Base-by-base conservation (phyloP, 1,140 invertebrate species). In the Papilio polyxenes region DNA sequence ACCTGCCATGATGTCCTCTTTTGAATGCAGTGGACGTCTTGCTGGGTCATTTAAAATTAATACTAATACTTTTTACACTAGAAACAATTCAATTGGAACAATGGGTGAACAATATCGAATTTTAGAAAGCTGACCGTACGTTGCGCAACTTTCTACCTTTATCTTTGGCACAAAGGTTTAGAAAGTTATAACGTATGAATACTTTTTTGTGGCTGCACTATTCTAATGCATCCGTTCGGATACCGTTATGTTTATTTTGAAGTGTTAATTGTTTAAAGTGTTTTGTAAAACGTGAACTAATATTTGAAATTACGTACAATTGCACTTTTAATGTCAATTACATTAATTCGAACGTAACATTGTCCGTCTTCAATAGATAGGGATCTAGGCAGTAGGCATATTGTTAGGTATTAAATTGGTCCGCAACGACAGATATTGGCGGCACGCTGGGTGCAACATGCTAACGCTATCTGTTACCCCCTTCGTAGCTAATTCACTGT, bases 101-200 rank as follows among this genome's bases (percentile, higher is more conserved):
- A 92, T 89, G 89, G 87, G 84, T 86, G 82, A 85, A 87, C 86
- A 89, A 88, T 88, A 90, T 91, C 84, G 85, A 89, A 91, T 90
- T 89, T 91, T 92, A 92, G 91, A 92, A 93, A 93, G 91, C 89
- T 91, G 87, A 87, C 87, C 89, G 86, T 90, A 88, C 84, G 82
- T 92, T 94, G 91, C 83, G 87, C 91, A 94, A 93, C 92, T 93
- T 93, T 93, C 92, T 92, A 89, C 89, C 89, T 94, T 93, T 94
- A 92, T 92, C 87, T 88, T 80, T n/a, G 83, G 86, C 83, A 91
- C 90, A 93, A 93, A 92, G 88, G 87, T 91, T 89, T 87, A 82
- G 86, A 87, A 89, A 89, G 86, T 89, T 89, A 75, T 86, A 88
- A 89, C 83, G 84, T 86, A 86, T 78, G 81, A 81, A 84, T 84